Evolutionary conservation across 1,140 invertebrate species (phyloP), one percentile per base, ranked within the genome.

Genomic region (Halesus radiatus): DNA sequence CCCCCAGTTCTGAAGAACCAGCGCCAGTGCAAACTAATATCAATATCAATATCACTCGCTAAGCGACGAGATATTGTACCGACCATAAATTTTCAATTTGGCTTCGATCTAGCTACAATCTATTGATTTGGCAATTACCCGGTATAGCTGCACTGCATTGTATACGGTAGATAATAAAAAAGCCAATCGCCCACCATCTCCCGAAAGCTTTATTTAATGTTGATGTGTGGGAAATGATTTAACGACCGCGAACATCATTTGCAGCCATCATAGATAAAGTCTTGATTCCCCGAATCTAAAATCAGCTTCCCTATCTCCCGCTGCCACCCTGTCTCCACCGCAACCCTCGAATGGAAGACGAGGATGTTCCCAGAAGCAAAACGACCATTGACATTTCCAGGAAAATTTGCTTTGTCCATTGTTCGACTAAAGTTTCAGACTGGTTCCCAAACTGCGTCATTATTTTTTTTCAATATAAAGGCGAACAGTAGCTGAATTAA

Each of bases 331-430:
- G 3, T 37, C 32, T 37, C 32, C 37, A 45, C 3, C 8, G 37
- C 37, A 45, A 45, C 56, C 56, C 56, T 60, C 18, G 56, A 16
- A 20, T 60, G n/a, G 18, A 60, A 60, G 56, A 23, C 15, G 54
- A 22, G 1, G 10, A 58, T 22, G 18, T 60, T 60, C 56, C 23
- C 8, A 60, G 56, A 60, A 60, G 23, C 56, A 60, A 7, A 13
- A 60, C 20, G 56, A 60, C 23, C 56, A 60, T 60, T 60, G 56
- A 60, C 56, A 22, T 2, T 60, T 60, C 56, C 18, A 13, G 23
- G 56, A 60, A 60, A 60, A 60, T 60, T 60, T 18, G 18, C 56
- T 60, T 60, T 60, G 56, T 60, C 7, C 56, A 18, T 60, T 60
- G 23, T 60, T 60, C 56, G 8, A 13, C 20, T 23, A 18, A 60